Conservation (phyloP, 2,797 vertebrate species). For the Botia kubotai region DNA sequence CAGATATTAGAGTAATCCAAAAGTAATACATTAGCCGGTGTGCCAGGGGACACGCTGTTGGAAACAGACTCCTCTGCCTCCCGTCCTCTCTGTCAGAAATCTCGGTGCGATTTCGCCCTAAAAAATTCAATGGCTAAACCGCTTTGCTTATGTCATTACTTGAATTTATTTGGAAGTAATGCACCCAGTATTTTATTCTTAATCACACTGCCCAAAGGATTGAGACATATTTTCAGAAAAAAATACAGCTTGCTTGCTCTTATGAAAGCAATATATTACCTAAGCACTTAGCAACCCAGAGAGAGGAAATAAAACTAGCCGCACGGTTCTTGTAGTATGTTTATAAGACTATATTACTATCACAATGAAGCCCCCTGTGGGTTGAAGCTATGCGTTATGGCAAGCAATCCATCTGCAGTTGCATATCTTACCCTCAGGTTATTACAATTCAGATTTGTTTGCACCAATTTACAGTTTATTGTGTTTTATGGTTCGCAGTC, state of each 20-base stretch:
- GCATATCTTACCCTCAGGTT: constrained; percentile 81
- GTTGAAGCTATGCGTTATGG: constrained; percentile 76
- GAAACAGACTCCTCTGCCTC: constrained; percentile 76
- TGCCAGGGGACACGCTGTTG: constrained; percentile 68
- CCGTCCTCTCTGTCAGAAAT: constrained; percentile 68
- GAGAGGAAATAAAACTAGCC: constrained; percentile 79
- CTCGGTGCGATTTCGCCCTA: constrained; percentile 50
- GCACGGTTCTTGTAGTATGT: constrained; percentile 76
- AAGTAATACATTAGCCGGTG: constrained; percentile 80
- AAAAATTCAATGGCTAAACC: constrained; percentile 60
- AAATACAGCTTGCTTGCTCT: constrained; percentile 76
- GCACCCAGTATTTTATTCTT: constrained; percentile 79
- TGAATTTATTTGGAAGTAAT: constrained; percentile 78
- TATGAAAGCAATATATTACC: constrained; percentile 88
- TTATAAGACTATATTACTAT: constrained; percentile 83
- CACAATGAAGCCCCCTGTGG: constrained; percentile 73
- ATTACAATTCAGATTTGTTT: constrained; percentile 84
- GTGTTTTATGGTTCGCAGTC: constrained; percentile 81
- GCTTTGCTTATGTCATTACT: constrained; percentile 68
- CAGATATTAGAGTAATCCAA: constrained; percentile 83
- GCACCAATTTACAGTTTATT: constrained; percentile 82
- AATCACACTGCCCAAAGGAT: constrained; percentile 82
- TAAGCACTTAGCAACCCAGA: constrained; percentile 81
- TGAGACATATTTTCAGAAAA: constrained; percentile 76
- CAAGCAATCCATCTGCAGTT: constrained; percentile 80